phyloP scores from a whole-genome alignment of 1,140 invertebrate genomes.

The Thaumatotibia leucotreta region DNA sequence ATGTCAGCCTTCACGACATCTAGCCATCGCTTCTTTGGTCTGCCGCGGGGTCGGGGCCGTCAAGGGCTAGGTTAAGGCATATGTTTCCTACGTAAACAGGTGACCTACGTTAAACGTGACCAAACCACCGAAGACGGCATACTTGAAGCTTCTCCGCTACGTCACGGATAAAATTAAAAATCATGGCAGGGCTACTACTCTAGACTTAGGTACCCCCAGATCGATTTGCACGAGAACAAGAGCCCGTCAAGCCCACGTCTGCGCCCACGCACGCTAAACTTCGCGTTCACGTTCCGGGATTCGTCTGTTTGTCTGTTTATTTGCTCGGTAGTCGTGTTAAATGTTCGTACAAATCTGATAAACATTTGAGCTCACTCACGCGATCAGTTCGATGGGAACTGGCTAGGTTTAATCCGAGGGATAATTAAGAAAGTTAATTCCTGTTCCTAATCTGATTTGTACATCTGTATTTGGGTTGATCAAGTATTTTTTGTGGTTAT shows the following conservation, averaged over 20 bases:
- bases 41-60: too few relatives aligned
- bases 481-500: too few relatives aligned
- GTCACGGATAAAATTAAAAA: neutral
- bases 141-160: too few relatives aligned
- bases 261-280: conserved; percentile 2
- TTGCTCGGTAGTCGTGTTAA: conserved; percentile 33
- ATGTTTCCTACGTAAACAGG: too few relatives aligned
- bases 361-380: conserved; percentile 15
- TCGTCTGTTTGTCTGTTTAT: conserved; percentile 27
- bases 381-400: conserved; percentile 2
- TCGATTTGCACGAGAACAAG: neutral
- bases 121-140: too few relatives aligned
- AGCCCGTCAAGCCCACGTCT: neutral
- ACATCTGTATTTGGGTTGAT: too few relatives aligned
- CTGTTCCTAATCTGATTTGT: too few relatives aligned
- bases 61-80: too few relatives aligned
- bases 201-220: neutral
- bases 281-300: neutral
- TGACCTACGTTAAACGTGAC: too few relatives aligned
- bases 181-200: neutral
- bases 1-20: too few relatives aligned
- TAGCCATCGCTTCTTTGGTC: too few relatives aligned
- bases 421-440: neutral
- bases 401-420: neutral
- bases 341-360: conserved; percentile 42